phyloP scores from a whole-genome alignment of 2,888 invertebrate species.

The Sepioteuthis lessoniana region DNA sequence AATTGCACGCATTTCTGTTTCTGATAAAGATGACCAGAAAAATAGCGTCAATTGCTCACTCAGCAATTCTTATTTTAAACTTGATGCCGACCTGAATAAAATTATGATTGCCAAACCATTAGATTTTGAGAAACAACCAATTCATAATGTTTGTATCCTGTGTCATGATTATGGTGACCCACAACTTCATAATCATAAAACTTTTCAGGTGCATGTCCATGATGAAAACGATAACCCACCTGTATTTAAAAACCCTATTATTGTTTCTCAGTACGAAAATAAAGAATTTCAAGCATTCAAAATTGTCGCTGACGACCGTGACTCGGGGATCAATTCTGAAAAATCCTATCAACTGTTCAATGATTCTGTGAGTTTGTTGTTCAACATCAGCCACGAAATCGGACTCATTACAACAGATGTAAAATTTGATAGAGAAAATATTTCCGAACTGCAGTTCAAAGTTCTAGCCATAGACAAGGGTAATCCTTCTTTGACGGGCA shows the following conservation, averaged over 20 bases:
- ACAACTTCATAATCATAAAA: conserved; percentile 52
- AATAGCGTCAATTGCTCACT: conserved; percentile 64
- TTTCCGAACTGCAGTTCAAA: conserved; percentile 49
- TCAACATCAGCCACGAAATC: conserved; percentile 55
- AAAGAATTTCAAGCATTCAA: conserved; percentile 53
- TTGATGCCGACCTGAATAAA: conserved; percentile 61
- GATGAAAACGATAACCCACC: conserved; percentile 60
- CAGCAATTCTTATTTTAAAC: conserved; percentile 60
- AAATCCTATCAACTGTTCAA: conserved; percentile 53
- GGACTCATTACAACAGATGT: conserved; percentile 59
- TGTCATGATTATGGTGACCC: conserved; percentile 58
- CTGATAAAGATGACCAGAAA: conserved; percentile 64
- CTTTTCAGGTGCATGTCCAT: conserved; percentile 53
- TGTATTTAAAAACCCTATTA: conserved; percentile 52
- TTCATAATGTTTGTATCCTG: conserved; percentile 54
- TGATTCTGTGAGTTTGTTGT: conserved; percentile 51
- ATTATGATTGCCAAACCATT: conserved; percentile 54
- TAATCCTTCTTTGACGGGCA: conserved; percentile 48
- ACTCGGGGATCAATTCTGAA: conserved; percentile 57
- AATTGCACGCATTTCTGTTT: conserved; percentile 92
- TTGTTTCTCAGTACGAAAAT: conserved; percentile 53
- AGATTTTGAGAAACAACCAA: conserved; percentile 55
- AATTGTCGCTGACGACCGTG: conserved; percentile 59
- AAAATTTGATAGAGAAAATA: conserved; percentile 62
- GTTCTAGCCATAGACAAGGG: conserved; percentile 54